A percentile compares a stretch with the other conserved stretches of the same genome.
Evolutionary conservation across 2,888 invertebrate species (phyloP).

Genomic region (Clunio marinus): DNA sequence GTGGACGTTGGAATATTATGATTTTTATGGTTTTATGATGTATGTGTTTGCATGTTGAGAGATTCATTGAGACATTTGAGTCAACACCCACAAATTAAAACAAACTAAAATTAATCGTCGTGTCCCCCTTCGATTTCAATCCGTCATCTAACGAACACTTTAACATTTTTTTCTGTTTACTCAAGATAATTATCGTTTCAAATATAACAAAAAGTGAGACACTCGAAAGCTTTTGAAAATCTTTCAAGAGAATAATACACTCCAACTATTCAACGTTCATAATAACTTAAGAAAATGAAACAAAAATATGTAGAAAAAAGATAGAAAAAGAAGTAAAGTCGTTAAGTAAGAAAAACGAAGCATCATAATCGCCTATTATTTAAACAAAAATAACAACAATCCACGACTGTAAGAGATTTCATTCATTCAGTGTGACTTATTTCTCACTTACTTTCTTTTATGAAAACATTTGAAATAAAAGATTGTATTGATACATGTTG

Average conservation of each 20-base stretch:
- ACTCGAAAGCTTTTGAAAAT: neutral
- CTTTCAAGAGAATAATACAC: neutral
- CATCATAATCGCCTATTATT: slow-evolving; percentile 33
- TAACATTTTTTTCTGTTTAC: neutral
- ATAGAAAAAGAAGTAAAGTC: neutral
- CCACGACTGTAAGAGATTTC: neutral
- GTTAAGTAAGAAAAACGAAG: slow-evolving; percentile 16
- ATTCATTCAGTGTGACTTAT: slow-evolving; percentile 14
- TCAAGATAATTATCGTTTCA: slow-evolving; percentile 10
- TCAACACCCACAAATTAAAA: slow-evolving; percentile 12
- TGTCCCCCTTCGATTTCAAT: neutral
- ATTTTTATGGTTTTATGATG: slow-evolving; percentile 9
- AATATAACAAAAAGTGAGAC: neutral
- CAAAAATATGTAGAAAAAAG: slow-evolving; percentile 16
- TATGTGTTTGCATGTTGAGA: neutral
- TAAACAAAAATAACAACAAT: slow-evolving; percentile 31
- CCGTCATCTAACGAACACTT: neutral
- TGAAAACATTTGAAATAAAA: neutral
- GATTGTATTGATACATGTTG: slow-evolving; percentile 4
- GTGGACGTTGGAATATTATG: neutral
- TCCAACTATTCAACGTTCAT: neutral
- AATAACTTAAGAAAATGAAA: slow-evolving; percentile 1
- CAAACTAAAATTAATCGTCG: neutral
- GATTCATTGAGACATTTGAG: slow-evolving; percentile 23
- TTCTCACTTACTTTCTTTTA: slow-evolving; percentile 16